Evolutionary conservation across 2,888 invertebrate genomes (phyloP).

Genomic region (Smittia aterrima): DNA sequence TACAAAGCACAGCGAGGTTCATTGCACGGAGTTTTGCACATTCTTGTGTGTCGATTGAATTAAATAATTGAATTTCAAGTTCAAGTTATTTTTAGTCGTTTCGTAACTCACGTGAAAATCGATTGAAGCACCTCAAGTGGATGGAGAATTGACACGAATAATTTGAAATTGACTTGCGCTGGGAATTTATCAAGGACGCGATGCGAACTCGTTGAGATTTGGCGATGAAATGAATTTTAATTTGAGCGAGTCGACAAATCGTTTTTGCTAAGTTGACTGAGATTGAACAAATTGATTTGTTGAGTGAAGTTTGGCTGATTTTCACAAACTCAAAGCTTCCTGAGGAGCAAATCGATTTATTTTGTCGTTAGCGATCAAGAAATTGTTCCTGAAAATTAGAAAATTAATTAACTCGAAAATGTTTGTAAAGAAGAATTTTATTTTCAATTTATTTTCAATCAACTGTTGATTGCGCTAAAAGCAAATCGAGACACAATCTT

Average conservation of each 20-base stretch:
- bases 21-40: slow-evolving; percentile 35
- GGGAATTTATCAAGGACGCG: not conserved
- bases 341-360: no score
- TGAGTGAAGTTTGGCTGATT: no score
- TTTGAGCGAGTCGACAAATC: not conserved
- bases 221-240: not conserved
- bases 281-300: no score
- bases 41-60: not conserved
- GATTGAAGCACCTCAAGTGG: not conserved
- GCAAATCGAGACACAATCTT: slow-evolving; percentile 2
- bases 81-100: not conserved
- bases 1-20: slow-evolving; percentile 34
- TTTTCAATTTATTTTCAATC: not conserved
- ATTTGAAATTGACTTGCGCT: not conserved
- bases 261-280: no score
- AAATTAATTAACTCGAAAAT: no score
- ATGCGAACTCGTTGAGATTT: not conserved
- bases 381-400: no score
- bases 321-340: no score
- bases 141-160: not conserved
- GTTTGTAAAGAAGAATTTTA: not conserved
- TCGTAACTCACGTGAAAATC: not conserved
- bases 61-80: slow-evolving; percentile 27
- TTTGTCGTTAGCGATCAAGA: no score
- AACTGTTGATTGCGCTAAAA: not conserved